Percentiles rank a stretch among this genome's conserved stretches.
Conservation (phyloP, 1,140 invertebrate species). For the Antheraea pernyi region DNA sequence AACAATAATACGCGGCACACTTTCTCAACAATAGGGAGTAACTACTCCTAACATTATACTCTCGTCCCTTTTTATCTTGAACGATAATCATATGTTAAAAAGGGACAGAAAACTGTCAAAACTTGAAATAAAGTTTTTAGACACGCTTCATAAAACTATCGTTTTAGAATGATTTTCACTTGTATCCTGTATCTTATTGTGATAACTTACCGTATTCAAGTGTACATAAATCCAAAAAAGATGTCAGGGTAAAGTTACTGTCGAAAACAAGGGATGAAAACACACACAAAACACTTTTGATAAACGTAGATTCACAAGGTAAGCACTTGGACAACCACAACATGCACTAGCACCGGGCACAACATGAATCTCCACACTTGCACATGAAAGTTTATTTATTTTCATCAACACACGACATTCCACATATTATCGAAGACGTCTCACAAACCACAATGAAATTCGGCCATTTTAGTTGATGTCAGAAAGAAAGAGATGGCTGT, state of each 20-base stretch:
- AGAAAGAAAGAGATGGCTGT: constrained; percentile 36
- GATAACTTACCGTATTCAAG: constrained; percentile 59
- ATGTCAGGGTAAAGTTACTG: constrained; percentile 53
- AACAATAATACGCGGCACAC: constrained; percentile 71
- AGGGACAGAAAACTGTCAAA: constrained; percentile 56
- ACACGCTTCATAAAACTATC: constrained; percentile 40
- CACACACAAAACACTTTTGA: constrained; percentile 57
- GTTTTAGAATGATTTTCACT: constrained; percentile 18
- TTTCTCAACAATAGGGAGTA: constrained; percentile 58
- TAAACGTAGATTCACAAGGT: constrained; percentile 46
- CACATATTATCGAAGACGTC: constrained; percentile 60
- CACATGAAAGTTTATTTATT: constrained; percentile 66
- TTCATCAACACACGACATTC: constrained; percentile 44
- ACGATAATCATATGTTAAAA: constrained; percentile 38
- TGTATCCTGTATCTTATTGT: constrained; percentile 4
- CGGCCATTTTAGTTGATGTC: constrained; percentile 67
- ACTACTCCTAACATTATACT: constrained; percentile 41
- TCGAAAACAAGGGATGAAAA: constrained; percentile 70
- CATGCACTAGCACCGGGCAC: constrained; percentile 51
- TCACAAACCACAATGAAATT: constrained; percentile 59
- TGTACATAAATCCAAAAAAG: constrained; percentile 73
- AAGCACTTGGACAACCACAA: constrained; percentile 47
- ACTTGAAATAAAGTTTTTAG: constrained; percentile 60
- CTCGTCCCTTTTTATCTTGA: constrained; percentile 46
- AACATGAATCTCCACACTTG: constrained; percentile 41